Evolutionary conservation across 37 sponge, comb jelly and placozoan species (phyloP), one percentile per base, ranked within the genome.

Genomic region (Spongilla lacustris): DNA sequence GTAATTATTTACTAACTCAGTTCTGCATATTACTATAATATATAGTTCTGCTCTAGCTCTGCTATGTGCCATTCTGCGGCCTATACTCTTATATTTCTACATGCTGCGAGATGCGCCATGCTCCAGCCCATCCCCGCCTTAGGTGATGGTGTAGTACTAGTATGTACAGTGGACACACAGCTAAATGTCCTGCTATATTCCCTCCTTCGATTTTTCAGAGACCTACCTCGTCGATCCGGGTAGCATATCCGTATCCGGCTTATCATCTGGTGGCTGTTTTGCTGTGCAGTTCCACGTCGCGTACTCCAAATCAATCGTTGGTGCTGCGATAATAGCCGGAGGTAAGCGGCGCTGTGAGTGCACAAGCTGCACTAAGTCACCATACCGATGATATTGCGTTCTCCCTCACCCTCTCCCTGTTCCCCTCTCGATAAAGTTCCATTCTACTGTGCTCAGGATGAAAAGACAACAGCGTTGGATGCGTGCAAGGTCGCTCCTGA

Each of bases 221-320:
- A 49, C 66, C 26, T 94, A 90, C 71, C 81, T 86, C 73, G 82
- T 96, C 66, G 67, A 88, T 68, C 37, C 49, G 27, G 67, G 35
- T 19, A 36, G 67, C 36, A 81, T 90, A 12, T 88, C 93, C 4
- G 91, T 96, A 26, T 96, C 96, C 25, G 96, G 96, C 5, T 67
- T 96, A 5, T 96, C 96, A 8, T 90, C 96, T 26, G 96, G 96
- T 12, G 96, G 36, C 2, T 96, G 37, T 81, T 92, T 96, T 82
- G 86, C 93, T 22, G 93, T 96, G 37, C 96, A 96, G 77, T 93
- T 88, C 48, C 96, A 96, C 58, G 89, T 96, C 37, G 86, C 93
- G 34, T 96, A 83, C 69, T 96, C 96, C 4, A 75, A 66, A 32
- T 68, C 71, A 31, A 84, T 96, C 34, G 88, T 80, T 58, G 93